Evolutionary conservation across 2,113 vertebrate species (phyloP).

Genomic region (Sapayoa aenigma): DNA sequence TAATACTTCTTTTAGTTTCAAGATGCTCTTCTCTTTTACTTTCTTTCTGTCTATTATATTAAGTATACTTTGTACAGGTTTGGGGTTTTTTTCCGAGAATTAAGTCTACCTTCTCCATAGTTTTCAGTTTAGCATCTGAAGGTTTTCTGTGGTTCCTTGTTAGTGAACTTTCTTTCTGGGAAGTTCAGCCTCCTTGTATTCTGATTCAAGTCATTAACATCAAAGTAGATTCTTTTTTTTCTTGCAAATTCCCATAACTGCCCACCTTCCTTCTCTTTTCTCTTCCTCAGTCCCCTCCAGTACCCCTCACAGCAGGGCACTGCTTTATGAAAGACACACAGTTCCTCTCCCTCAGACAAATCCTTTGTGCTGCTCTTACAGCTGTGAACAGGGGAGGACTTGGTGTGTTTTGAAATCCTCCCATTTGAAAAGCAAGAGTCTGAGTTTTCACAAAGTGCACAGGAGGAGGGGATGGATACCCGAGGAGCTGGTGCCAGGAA

Average conservation of each 20-base stretch:
- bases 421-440: background rate
- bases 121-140: constrained; percentile 41
- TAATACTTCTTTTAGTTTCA: constrained; percentile 26
- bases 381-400: background rate
- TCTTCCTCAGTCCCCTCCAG: background rate
- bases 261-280: background rate
- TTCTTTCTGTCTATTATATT: constrained; percentile 1
- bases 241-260: constrained; percentile 34
- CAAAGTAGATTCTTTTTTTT: background rate
- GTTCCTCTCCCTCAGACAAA: background rate
- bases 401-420: background rate
- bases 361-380: background rate
- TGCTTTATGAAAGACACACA: background rate
- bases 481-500: background rate
- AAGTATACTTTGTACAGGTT: background rate
- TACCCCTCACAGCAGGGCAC: background rate
- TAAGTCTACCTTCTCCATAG: constrained; percentile 38
- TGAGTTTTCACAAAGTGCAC: background rate
- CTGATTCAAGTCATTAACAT: constrained; percentile 42
- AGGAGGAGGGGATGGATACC: background rate
- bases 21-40: constrained; percentile 10
- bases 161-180: constrained; percentile 53
- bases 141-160: constrained; percentile 37
- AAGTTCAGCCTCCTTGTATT: constrained; percentile 47
- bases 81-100: constrained; percentile 21